Evolutionary conservation across 2,888 invertebrate species (phyloP), one percentile per base, ranked within the genome.

Genomic region (Mactromeris polynyma): DNA sequence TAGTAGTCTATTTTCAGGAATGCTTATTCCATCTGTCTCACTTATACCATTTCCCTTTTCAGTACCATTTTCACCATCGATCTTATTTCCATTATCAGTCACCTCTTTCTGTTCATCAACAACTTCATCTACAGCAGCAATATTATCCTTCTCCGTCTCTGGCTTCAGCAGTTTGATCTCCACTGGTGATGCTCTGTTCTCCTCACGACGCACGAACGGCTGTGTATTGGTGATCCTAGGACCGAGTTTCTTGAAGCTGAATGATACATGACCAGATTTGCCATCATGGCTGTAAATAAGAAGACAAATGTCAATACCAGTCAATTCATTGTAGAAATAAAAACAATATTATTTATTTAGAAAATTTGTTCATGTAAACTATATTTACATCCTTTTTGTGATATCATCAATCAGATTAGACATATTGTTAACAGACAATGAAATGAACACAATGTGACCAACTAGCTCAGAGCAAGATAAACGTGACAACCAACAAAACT

Each of bases 171-270:
- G 58, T 79, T 88, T 90, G 42, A 85, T 88, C 40, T 91, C 89
- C 38, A 82, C 88, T 21, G 88, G 86, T 78, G 85, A 58, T 26
- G 33, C 36, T 83, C 81, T 58, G 81, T 80, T 88, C 42, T 93
- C 94, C 1, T 93, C 92, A n/a, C 91, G 83, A 64, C 92, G 90
- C 46, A 42, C 77, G 85, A 93, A 93, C 11, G 93, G 91, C 17
- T 93, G 92, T 21, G 93, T 87, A 36, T 87, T 90, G 51, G 91
- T 85, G 31, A 94, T 90, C 84, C 91, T 90, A 21, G 91, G 77
- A 64, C 93, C 92, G 58, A 90, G 91, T 54, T 93, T 93, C 77
- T 91, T 94, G 86, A 94, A 94, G 46, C 90, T 89, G 86, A 94
- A 94, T n/a, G 93, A 93, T 77, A 90, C 90, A 69, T 85, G 85